A percentile compares a stretch with the other conserved stretches of the same genome.
These are phyloP conservation scores for Gorsachius goisagi DNA, from an alignment of 2,113 vertebrate species.

Conservation along the genomic window DNA sequence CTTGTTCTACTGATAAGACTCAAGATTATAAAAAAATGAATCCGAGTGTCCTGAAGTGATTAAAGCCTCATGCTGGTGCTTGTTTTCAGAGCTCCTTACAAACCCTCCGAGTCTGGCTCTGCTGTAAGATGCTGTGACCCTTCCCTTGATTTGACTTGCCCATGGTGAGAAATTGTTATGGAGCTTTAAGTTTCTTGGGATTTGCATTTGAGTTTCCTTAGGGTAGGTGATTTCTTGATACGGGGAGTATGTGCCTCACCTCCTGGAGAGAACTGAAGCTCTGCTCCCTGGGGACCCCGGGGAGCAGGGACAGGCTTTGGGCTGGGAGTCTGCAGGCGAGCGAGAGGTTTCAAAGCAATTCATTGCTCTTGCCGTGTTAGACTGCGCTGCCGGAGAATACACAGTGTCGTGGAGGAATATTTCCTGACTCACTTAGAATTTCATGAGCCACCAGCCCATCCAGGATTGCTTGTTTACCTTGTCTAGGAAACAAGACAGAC, in stretches of 20 bases:
- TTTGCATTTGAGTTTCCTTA: neutral
- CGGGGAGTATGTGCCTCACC: neutral
- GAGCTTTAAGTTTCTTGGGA: neutral
- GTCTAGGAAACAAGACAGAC: neutral
- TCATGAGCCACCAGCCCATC: neutral
- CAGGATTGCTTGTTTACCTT: neutral
- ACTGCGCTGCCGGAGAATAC: neutral
- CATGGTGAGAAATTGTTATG: neutral
- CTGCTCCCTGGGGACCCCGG: neutral
- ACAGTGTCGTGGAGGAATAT: neutral
- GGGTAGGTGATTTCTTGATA: neutral
- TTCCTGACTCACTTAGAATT: constrained; percentile 17
- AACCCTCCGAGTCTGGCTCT: neutral
- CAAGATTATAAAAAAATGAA: neutral
- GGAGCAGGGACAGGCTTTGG: neutral
- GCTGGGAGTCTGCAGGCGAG: neutral
- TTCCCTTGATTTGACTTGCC: neutral
- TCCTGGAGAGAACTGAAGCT: neutral
- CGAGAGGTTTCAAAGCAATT: neutral
- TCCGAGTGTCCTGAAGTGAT: neutral
- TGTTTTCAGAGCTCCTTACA: neutral
- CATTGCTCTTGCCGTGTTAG: neutral
- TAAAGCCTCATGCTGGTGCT: neutral
- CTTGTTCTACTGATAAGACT: neutral
- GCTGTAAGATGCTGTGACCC: neutral